Evolutionary conservation across 2,888 invertebrate species (phyloP).

Genomic region (Alcis repandata): DNA sequence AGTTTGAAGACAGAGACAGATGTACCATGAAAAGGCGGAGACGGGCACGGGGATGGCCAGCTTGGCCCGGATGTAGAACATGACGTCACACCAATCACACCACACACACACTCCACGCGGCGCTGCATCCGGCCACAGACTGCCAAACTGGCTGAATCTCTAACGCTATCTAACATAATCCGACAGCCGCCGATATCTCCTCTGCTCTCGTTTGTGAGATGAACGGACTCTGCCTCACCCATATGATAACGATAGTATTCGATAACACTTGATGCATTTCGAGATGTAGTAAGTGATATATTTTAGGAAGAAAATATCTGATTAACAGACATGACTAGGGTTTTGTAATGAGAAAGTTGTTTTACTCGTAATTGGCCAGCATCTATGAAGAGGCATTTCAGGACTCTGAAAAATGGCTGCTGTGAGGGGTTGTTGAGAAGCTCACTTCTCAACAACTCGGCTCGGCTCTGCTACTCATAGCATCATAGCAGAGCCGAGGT

Average conservation of each 20-base stretch:
- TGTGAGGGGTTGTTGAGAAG: not conserved
- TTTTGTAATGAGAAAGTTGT: not conserved
- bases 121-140: not conserved
- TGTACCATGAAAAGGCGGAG: constrained; percentile 64
- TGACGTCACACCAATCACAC: constrained; percentile 33
- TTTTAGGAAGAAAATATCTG: not conserved
- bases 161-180: not conserved
- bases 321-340: not conserved
- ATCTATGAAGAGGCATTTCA: too few species aligned
- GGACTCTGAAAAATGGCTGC: too few species aligned
- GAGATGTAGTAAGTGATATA: constrained; percentile 25
- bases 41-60: constrained; percentile 67
- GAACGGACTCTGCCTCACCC: constrained; percentile 8
- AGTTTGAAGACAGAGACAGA: not conserved
- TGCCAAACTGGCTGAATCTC: not conserved
- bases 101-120: not conserved
- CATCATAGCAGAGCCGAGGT: too few species aligned
- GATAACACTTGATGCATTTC: constrained; percentile 22
- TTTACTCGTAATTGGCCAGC: too few species aligned
- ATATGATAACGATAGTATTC: constrained; percentile 9
- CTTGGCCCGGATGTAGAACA: constrained; percentile 60
- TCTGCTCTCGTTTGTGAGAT: constrained; percentile 3
- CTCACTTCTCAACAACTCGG: too few species aligned
- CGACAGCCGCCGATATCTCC: constrained; percentile 5
- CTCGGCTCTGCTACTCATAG: too few species aligned